Evolutionary conservation across 1,140 invertebrate genomes (phyloP).

Genomic region (Calycopis cecrops): DNA sequence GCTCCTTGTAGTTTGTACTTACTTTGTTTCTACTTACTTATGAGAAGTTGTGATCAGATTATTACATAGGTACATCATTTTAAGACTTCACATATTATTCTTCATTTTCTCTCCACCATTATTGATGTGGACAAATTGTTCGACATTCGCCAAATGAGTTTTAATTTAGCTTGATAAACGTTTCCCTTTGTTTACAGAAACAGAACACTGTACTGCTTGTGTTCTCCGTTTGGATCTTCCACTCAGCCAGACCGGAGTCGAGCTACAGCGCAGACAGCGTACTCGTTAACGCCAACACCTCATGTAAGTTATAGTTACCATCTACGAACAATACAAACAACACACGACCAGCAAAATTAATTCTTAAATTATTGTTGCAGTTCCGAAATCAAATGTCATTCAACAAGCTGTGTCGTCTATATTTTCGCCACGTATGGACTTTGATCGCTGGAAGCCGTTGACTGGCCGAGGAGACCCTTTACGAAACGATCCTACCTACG

Average conservation of each 20-base stretch:
- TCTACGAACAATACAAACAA: background rate
- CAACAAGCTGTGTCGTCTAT: slow-evolving; percentile 48
- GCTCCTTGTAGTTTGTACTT: too few species aligned
- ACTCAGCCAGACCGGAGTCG: slow-evolving; percentile 8
- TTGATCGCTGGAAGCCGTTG: slow-evolving; percentile 85
- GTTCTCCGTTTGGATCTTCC: slow-evolving; percentile 21
- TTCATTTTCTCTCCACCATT: too few species aligned
- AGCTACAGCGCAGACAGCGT: background rate
- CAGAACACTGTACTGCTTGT: slow-evolving; percentile 7
- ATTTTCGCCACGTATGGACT: slow-evolving; percentile 83
- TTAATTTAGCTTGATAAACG: background rate
- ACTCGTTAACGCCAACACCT: slow-evolving; percentile 6
- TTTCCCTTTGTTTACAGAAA: slow-evolving; percentile 18
- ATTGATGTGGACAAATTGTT: background rate
- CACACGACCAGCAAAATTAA: background rate
- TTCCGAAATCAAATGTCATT: slow-evolving; percentile 41
- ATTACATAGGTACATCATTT: too few species aligned
- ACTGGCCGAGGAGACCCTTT: slow-evolving; percentile 84
- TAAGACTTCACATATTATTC: too few species aligned
- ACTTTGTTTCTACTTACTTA: too few species aligned
- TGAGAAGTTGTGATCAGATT: too few species aligned
- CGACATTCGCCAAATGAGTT: background rate
- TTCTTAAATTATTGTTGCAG: slow-evolving; percentile 15
- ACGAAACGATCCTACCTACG: slow-evolving; percentile 87
- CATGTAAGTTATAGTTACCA: slow-evolving; percentile 16